phyloP scores from a whole-genome alignment of 2,888 invertebrate species.

The Danaus chrysippus region DNA sequence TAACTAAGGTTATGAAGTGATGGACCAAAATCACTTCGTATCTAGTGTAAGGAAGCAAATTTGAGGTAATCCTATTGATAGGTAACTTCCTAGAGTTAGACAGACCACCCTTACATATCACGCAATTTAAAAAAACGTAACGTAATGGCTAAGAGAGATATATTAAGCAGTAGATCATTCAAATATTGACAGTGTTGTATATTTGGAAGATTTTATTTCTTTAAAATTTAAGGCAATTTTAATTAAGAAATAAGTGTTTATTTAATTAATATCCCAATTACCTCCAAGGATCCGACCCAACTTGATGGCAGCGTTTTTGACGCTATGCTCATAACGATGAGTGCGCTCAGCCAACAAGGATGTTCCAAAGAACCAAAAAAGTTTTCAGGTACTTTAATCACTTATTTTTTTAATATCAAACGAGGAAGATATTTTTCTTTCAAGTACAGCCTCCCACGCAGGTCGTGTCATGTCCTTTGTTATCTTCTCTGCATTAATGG shows the following conservation, averaged over 20 bases:
- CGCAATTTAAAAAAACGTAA: too few relatives aligned
- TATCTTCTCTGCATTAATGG: conserved; percentile 66
- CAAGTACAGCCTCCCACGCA: conserved; percentile 27
- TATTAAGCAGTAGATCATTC: too few relatives aligned
- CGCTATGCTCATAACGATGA: conserved; percentile 69
- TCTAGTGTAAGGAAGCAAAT: too few relatives aligned
- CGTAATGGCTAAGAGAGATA: too few relatives aligned
- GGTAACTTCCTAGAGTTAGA: too few relatives aligned
- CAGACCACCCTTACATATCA: too few relatives aligned
- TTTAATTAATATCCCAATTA: background rate
- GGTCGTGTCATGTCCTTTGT: conserved; percentile 59
- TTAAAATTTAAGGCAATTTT: background rate
- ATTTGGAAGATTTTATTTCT: too few relatives aligned
- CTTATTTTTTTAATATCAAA: background rate
- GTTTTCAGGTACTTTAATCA: conserved; percentile 42
- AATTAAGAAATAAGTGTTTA: background rate
- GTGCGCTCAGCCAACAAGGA: conserved; percentile 80
- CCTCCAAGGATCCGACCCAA: conserved; percentile 44
- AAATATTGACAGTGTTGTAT: too few relatives aligned
- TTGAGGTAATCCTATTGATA: too few relatives aligned
- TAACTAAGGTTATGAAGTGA: too few relatives aligned
- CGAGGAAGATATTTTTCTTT: background rate
- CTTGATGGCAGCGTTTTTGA: conserved; percentile 60
- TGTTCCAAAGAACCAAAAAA: conserved; percentile 65
- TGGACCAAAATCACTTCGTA: too few relatives aligned